Percentiles rank a stretch among this genome's conserved stretches.
Evolutionary conservation across 2,888 invertebrate species (phyloP).

Genomic region (Eupithecia dodoneata): DNA sequence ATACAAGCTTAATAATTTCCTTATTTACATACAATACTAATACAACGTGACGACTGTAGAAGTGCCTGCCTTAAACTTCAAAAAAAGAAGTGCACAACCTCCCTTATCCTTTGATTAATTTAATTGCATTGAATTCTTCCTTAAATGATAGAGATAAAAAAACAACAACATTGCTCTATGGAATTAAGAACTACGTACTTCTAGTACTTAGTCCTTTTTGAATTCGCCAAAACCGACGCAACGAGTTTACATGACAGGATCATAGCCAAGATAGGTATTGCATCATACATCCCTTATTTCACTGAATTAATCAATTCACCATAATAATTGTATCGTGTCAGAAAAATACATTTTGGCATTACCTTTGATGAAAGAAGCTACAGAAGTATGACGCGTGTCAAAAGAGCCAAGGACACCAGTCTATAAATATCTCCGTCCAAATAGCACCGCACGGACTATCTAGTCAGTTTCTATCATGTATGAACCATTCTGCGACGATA

Average conservation of each 20-base stretch:
- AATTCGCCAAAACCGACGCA: not conserved
- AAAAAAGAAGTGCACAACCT: not conserved
- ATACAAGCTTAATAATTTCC: slow-evolving; percentile 31
- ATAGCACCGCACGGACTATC: not conserved
- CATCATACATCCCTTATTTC: not conserved
- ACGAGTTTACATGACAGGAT: not conserved
- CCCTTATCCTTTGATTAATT: not conserved
- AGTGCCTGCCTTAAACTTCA: slow-evolving; percentile 22
- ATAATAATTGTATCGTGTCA: not conserved
- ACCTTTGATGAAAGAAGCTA: not conserved
- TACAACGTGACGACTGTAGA: slow-evolving; percentile 35
- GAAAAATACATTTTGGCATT: not conserved
- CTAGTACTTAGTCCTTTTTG: not conserved
- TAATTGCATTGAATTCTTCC: not conserved
- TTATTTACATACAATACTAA: slow-evolving; percentile 45
- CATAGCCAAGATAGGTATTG: not conserved
- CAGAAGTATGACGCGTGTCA: not conserved
- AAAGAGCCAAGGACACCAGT: not conserved
- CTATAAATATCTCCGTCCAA: not conserved
- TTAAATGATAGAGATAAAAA: not conserved
- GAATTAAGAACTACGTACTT: not conserved
- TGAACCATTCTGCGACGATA: not conserved
- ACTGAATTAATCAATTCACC: not conserved
- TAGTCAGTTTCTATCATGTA: not conserved
- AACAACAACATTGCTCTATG: not conserved